phyloP scores from a whole-genome alignment of 35 echinoderm and acorn worm species.

The Holothuria glaberrima region DNA sequence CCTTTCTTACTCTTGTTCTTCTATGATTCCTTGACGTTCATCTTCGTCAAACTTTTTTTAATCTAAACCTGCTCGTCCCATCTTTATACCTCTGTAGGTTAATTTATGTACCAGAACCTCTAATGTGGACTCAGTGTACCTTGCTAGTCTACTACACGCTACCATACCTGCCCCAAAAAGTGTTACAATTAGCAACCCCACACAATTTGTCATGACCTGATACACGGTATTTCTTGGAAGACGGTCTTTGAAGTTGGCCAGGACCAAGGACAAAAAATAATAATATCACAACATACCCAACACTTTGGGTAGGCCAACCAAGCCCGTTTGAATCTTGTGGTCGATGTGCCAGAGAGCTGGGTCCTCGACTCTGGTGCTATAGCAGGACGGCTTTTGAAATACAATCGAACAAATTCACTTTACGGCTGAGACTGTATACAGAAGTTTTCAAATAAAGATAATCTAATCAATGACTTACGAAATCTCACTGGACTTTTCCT shows the following conservation, averaged over 20 bases:
- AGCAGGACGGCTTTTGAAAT: constrained; percentile 14
- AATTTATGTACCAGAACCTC: not conserved
- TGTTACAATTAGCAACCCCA: no score
- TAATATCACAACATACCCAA: not conserved
- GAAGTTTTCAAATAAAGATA: not conserved
- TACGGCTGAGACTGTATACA: not conserved
- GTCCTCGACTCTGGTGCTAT: constrained; percentile 4
- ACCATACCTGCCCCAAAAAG: no score
- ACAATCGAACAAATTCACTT: constrained; percentile 13
- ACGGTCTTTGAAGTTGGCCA: no score
- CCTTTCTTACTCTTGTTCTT: not conserved
- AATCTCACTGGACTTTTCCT: no score
- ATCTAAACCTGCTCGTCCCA: not conserved
- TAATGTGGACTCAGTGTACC: not conserved
- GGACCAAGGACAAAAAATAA: no score
- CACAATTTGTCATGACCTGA: no score
- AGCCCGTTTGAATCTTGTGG: constrained; percentile 4
- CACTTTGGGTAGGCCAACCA: not conserved
- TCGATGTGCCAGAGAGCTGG: constrained; percentile 2
- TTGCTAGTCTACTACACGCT: not conserved
- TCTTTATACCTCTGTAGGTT: not conserved
- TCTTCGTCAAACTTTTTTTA: not conserved
- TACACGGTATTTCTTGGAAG: no score
- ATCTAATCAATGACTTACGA: no score
- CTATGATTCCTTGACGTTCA: not conserved